Evolutionary conservation across 2,888 invertebrate genomes (phyloP), one percentile per base, ranked within the genome.

Genomic region (Epicampocera succincta): DNA sequence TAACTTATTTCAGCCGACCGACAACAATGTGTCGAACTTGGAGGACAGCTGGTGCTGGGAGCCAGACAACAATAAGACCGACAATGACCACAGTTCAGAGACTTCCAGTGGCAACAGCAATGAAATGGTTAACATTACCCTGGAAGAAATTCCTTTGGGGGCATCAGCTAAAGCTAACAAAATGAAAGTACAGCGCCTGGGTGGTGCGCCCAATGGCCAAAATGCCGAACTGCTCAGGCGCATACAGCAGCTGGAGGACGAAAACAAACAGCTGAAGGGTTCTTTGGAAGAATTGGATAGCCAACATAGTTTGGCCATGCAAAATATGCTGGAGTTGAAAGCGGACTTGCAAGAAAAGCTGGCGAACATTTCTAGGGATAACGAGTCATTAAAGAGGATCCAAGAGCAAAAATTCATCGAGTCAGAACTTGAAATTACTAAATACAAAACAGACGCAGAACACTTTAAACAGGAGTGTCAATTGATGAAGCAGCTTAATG

Each of bases 301-400:
- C 58, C 95, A 96, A 89, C 95, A 96, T 87, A 93, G 94, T 86
- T 91, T 93, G 85, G 95, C 95, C 0, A 93, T 95, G 90, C 93
- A 93, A 83, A 92, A 92, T 86, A 89, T 94, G 17, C 86, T 93
- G 0, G 87, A 92, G 4, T 86, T 93, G 46, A 94, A 93, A 85
- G 92, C 90, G 54, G 92, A 93, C 60, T 85, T 93, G 56, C 93
- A 93, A 80, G 90, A 90, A 12, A 93, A 93, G 85, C 92, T 93
- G 61, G 91, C 92, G 84, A 87, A 90, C 0, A 85, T 93, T 1
- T 92, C 92, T 85, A 89, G 91, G 60, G 92, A 93, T 81, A 85
- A 87, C 84, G 86, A 86, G 65, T 33, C 80, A 0, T 71, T 87
- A 17, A 86, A 87, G 76, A 81, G 85, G 40, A 77, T 85, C 17